Base-by-base conservation (phyloP, 2,888 invertebrate species). In the Allolobophora icterica region DNA sequence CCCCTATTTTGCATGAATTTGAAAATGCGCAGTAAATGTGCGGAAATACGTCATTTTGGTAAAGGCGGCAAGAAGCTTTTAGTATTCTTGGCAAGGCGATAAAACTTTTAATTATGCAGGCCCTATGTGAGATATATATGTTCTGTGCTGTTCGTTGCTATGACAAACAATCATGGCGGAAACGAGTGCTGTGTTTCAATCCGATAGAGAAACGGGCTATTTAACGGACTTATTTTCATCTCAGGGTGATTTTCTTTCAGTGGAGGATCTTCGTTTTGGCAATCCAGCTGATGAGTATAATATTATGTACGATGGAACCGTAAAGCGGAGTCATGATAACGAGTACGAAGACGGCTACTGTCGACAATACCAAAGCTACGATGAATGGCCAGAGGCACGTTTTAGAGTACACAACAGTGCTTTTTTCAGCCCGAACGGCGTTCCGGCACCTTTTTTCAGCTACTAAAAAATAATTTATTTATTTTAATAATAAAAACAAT, bases 101-200 rank as follows among this genome's bases (percentile, higher is more conserved):
- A 52, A 52, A 52, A 21, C 38, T 38, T n/a, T 17, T 45, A 15
- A 45, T 5, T 11, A 13, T 45, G 45, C 17, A 45, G 24, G 21
- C 6, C 8, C 21, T 52, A 30, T 71, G n/a, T 71, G 11, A 30
- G n/a, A 71, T 71, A 71, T 71, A n/a, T 71, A 71, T n/a, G n/a
- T 71, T 71, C 71, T 71, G 71, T 71, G 71, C 71, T 71, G n/a
- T 52, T 30, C 71, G 71, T 71, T 71, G 71, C 71, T 71, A 71
- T n/a, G 71, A 71, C 1, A 71, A 71, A 71, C 71, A 71, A 71
- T n/a, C 6, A 71, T 71, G 71, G 71, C 30, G 4, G 71, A 71
- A 71, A 71, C 71, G 71, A n/a, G 71, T 71, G 71, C 71, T 17
- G 52, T 52, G 52, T 52, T 52, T 71, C 71, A 71, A 8, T n/a